Evolutionary conservation across 2,113 vertebrate genomes (phyloP).

Genomic region (Gnathonemus longibarbis): DNA sequence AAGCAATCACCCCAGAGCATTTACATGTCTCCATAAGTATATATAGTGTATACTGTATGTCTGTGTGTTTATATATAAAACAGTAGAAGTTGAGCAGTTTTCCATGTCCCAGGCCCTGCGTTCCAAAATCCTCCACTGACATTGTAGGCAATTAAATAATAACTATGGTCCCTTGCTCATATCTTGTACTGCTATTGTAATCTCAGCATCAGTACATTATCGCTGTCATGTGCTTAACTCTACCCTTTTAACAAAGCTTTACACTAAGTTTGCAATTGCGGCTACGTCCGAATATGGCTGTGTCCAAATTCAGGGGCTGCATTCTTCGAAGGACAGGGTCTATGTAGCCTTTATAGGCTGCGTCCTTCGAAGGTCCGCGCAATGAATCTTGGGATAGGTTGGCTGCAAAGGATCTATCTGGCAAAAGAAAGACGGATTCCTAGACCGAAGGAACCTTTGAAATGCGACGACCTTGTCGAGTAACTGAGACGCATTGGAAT

Average conservation of each 20-base stretch:
- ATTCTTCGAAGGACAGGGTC: neutral
- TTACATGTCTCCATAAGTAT: neutral
- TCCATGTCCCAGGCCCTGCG: neutral
- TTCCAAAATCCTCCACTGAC: neutral
- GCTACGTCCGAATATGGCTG: no score
- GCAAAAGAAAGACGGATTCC: neutral
- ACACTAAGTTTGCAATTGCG: no score
- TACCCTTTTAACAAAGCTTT: neutral
- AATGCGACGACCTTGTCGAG: neutral
- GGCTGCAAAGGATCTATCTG: neutral
- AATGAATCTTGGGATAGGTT: neutral
- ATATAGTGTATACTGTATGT: neutral
- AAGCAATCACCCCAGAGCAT: neutral
- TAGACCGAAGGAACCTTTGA: neutral
- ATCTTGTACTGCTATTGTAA: neutral
- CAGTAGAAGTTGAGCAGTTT: neutral
- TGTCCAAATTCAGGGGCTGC: neutral
- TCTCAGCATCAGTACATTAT: neutral
- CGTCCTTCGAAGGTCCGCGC: no score
- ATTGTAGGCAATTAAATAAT: neutral
- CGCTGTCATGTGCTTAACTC: neutral
- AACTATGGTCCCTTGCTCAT: neutral
- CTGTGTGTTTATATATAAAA: neutral
- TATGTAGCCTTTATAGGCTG: neutral
- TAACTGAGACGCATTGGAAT: neutral